Evolutionary conservation across 2,888 invertebrate genomes (phyloP).

Genomic region (Mythimna lalbum): DNA sequence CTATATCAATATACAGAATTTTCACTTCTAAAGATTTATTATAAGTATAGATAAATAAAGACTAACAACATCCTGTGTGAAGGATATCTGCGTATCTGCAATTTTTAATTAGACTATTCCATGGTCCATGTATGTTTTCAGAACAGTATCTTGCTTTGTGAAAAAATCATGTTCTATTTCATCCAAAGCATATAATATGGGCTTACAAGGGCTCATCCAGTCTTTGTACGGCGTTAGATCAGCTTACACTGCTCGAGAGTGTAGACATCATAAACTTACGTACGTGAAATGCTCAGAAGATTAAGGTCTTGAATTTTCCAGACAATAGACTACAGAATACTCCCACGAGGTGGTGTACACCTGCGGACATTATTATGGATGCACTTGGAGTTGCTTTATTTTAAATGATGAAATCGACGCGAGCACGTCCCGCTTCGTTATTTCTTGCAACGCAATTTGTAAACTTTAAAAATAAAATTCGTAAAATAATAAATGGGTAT

Average conservation of each 20-base stretch:
- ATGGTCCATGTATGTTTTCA: neutral
- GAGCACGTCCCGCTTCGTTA: neutral
- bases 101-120: no score
- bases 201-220: conserved; percentile 52
- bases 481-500: no score
- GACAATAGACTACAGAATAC: conserved; percentile 65
- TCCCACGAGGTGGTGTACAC: conserved; percentile 49
- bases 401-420: conserved; percentile 12
- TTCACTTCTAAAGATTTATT: no score
- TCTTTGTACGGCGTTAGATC: conserved; percentile 49
- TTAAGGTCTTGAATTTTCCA: conserved; percentile 70
- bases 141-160: neutral
- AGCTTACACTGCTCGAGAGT: conserved; percentile 59
- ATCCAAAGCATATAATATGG: conserved; percentile 35
- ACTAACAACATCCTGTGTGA: no score
- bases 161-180: conserved; percentile 33
- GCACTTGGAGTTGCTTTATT: neutral
- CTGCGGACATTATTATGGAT: conserved; percentile 45
- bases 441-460: neutral
- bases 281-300: conserved; percentile 66
- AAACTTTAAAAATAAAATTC: neutral
- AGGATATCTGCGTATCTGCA: no score
- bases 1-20: no score
- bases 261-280: conserved; percentile 62
- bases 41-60: no score